These are phyloP conservation scores for Gisinianus flammeolus DNA, from an alignment of 2,888 invertebrate species.

Conservation along the genomic window DNA sequence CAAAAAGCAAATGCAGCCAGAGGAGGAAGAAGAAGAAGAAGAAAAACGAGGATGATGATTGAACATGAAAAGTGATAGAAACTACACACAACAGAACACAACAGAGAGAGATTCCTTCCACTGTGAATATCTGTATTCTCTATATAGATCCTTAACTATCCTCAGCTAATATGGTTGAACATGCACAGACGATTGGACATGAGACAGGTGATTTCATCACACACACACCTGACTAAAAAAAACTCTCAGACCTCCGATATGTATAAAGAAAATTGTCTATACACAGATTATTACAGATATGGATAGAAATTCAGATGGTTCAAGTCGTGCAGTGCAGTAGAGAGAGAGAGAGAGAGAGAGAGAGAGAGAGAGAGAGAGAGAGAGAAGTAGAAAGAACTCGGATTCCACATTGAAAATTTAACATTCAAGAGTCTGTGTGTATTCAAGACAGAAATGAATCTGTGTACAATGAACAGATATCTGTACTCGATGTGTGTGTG, in stretches of 20 bases:
- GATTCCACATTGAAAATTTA: neutral
- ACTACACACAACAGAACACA: slow-evolving; percentile 5
- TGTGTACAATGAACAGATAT: neutral
- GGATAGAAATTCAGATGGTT: neutral
- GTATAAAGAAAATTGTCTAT: neutral
- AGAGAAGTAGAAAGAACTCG: too few relatives aligned
- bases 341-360: too few relatives aligned
- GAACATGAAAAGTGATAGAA: slow-evolving; percentile 26
- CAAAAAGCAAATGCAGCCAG: neutral
- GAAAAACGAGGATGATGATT: slow-evolving; percentile 25
- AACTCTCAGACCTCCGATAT: too few relatives aligned
- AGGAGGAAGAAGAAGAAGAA: too few relatives aligned
- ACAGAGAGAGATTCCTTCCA: too few relatives aligned
- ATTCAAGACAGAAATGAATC: too few relatives aligned
- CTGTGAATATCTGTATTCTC: too few relatives aligned
- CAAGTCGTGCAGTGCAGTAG: slow-evolving; percentile 14
- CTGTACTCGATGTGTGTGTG: neutral
- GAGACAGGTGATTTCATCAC: neutral
- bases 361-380: too few relatives aligned
- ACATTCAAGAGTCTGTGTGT: neutral
- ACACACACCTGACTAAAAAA: neutral
- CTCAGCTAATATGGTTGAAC: slow-evolving; percentile 1
- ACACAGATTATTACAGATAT: neutral
- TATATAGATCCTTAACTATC: neutral
- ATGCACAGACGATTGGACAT: neutral